phyloP scores from a whole-genome alignment of 2,797 vertebrate species.

The Brachyrhaphis roseni region DNA sequence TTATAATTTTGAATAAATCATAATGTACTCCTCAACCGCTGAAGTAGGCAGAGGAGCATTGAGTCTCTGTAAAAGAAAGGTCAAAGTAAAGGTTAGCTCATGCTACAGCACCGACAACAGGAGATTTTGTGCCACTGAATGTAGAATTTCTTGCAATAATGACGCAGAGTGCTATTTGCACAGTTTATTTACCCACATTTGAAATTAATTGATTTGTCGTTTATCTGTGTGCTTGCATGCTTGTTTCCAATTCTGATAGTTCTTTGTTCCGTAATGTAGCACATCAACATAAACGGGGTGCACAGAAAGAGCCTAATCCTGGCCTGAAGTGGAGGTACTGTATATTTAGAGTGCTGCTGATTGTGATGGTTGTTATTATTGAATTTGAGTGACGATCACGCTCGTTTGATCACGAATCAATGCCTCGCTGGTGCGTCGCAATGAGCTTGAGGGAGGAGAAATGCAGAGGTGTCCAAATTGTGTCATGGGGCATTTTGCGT shows the following conservation, averaged over 20 bases:
- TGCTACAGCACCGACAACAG: not conserved
- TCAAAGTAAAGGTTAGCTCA: not conserved
- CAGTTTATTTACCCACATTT: constrained; percentile 46
- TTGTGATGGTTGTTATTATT: constrained; percentile 80
- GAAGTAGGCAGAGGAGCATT: not conserved
- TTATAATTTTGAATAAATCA: not conserved
- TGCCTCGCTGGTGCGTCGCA: constrained; percentile 64
- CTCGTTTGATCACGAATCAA: constrained; percentile 80
- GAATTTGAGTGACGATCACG: constrained; percentile 83
- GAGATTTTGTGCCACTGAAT: not conserved
- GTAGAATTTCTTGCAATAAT: constrained; percentile 25
- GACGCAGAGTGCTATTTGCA: constrained; percentile 30
- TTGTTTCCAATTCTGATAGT: constrained; percentile 74
- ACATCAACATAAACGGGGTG: constrained; percentile 70
- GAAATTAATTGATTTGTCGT: constrained; percentile 77
- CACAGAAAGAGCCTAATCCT: constrained; percentile 78
- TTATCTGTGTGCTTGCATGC: constrained; percentile 70
- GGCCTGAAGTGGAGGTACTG: constrained; percentile 75
- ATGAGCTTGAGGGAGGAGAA: constrained; percentile 72
- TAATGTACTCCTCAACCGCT: not conserved
- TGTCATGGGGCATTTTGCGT: constrained; percentile 72
- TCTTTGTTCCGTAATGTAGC: constrained; percentile 76
- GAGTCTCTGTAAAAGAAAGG: not conserved
- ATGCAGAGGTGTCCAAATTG: constrained; percentile 77
- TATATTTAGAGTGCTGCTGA: constrained; percentile 73